A percentile compares a stretch with the other conserved stretches of the same genome.
These are phyloP conservation scores for Nannoperca obscura DNA, from an alignment of 2,797 vertebrate genomes.

Conservation along the genomic window DNA sequence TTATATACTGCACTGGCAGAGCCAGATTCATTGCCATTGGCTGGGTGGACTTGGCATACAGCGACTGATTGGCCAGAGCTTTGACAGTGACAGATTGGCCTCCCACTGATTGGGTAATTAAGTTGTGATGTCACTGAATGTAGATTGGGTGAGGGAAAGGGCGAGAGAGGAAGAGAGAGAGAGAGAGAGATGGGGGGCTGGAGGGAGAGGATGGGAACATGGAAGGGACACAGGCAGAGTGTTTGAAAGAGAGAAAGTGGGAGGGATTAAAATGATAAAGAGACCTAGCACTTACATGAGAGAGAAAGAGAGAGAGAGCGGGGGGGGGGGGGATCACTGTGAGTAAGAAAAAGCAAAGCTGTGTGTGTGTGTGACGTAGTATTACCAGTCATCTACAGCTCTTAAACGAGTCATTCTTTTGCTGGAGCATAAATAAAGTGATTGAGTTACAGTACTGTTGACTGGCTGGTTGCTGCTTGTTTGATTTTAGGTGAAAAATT, in stretches of 20 bases:
- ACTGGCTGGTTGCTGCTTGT: conserved; percentile 11
- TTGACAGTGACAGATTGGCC: conserved; percentile 83
- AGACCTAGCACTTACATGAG: neutral
- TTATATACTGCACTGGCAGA: conserved; percentile 51
- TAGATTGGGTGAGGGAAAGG: conserved; percentile 34
- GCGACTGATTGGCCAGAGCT: conserved; percentile 72
- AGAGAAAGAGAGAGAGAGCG: conserved; percentile 10
- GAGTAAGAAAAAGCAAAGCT: conserved; percentile 7
- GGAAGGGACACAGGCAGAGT: conserved; percentile 5
- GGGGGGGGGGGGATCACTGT: conserved; percentile 6
- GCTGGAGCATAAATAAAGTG: conserved; percentile 37
- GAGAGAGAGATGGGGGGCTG: neutral
- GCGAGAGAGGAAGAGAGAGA: neutral
- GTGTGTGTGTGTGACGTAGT: neutral
- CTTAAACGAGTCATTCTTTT: conserved; percentile 36
- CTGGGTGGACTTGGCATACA: conserved; percentile 44
- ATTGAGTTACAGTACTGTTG: conserved; percentile 19
- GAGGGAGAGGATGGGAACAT: neutral
- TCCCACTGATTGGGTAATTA: conserved; percentile 61
- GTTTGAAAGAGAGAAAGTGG: conserved; percentile 33
- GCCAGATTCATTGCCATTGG: conserved; percentile 72
- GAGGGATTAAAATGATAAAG: conserved; percentile 41
- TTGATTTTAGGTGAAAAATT: conserved; percentile 27
- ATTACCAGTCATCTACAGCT: neutral
- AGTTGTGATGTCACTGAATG: conserved; percentile 50